These are phyloP conservation scores for Limenitis camilla DNA, from an alignment of 2,888 invertebrate genomes.

Conservation along the genomic window DNA sequence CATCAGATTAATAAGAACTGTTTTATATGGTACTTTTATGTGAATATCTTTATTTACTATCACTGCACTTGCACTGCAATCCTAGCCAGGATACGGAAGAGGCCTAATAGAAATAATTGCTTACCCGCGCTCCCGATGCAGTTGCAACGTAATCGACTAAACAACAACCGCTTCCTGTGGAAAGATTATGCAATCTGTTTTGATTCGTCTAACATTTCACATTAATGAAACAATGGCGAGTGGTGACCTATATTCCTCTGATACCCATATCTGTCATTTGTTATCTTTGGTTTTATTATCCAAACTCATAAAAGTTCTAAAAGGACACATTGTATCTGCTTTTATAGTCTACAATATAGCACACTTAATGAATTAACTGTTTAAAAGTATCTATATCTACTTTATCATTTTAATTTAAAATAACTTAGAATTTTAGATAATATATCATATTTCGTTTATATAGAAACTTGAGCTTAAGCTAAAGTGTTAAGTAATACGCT, in stretches of 20 bases:
- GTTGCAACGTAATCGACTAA: slow-evolving; percentile 15
- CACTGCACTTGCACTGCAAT: slow-evolving; percentile 7
- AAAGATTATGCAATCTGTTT: slow-evolving; percentile 9
- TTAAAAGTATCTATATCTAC: too few species aligned
- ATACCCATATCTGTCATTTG: neutral
- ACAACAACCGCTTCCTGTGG: slow-evolving; percentile 13
- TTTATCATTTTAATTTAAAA: too few species aligned
- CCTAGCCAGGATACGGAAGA: slow-evolving; percentile 17
- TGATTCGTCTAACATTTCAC: slow-evolving; percentile 10
- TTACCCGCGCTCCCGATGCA: slow-evolving; percentile 12
- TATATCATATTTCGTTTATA: too few species aligned
- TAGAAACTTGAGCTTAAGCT: too few species aligned
- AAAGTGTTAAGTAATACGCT: too few species aligned
- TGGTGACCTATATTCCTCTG: neutral
- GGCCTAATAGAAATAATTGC: slow-evolving; percentile 18
- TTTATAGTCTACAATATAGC: too few species aligned
- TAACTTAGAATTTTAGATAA: too few species aligned
- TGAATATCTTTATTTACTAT: slow-evolving; percentile 1
- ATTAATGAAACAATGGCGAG: neutral
- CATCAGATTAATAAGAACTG: too few species aligned
- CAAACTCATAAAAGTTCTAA: neutral
- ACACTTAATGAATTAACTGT: too few species aligned
- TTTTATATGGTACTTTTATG: neutral
- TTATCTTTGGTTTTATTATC: neutral
- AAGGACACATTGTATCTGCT: neutral